Percentiles rank a stretch among this genome's conserved stretches.
phyloP scores from a whole-genome alignment of 2,113 vertebrate species.

The Grus americana region DNA sequence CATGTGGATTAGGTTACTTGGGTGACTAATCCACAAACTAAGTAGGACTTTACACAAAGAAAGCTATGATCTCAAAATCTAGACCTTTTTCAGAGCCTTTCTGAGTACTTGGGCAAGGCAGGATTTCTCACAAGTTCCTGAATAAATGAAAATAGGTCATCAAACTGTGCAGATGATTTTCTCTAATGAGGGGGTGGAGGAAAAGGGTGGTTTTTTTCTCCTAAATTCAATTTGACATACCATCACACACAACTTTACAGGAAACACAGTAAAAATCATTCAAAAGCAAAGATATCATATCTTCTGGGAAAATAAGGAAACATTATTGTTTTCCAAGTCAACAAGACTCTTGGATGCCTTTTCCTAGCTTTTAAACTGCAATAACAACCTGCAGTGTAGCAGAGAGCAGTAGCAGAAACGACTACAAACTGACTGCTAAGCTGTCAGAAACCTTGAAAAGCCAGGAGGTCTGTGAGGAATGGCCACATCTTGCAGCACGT shows the following conservation, averaged over 20 bases:
- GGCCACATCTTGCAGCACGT: neutral
- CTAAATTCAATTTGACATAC: neutral
- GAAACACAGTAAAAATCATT: neutral
- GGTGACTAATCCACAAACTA: slow-evolving; percentile 29
- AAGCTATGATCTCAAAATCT: slow-evolving; percentile 5
- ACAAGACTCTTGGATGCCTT: slow-evolving; percentile 25
- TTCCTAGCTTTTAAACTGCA: slow-evolving; percentile 25
- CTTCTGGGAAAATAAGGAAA: neutral
- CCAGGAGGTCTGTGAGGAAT: slow-evolving; percentile 40
- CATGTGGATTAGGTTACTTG: slow-evolving; percentile 24
- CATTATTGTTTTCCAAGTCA: slow-evolving; percentile 21
- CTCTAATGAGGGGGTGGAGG: neutral
- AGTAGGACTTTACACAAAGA: slow-evolving; percentile 44
- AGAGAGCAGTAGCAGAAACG: neutral
- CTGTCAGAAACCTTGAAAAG: slow-evolving; percentile 42
- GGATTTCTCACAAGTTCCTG: slow-evolving; percentile 2
- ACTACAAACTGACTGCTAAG: neutral
- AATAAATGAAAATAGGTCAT: slow-evolving; percentile 31
- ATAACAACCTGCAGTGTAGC: neutral
- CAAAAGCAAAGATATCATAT: neutral
- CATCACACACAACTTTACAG: neutral
- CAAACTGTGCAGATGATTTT: neutral
- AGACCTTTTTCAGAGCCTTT: neutral
- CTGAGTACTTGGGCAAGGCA: neutral
- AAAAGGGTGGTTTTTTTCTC: neutral